Percentiles rank a stretch among this genome's conserved stretches.
Conservation (phyloP, 2,113 vertebrate species). For the Lepisosteus osseus region DNA sequence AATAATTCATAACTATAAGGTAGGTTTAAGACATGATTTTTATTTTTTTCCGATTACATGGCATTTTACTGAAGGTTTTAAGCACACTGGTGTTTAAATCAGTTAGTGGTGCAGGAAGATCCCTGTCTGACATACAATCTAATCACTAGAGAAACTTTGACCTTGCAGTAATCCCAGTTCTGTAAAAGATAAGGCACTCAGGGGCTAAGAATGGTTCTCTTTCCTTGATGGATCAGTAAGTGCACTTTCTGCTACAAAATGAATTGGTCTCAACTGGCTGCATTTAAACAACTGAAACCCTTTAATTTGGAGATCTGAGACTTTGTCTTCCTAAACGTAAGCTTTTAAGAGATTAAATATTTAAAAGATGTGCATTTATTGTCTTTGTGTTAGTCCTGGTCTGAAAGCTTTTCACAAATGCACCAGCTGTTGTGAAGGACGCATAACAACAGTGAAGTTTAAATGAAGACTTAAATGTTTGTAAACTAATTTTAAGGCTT, state of each 20-base stretch:
- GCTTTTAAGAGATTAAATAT: constrained; percentile 53
- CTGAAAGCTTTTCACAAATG: constrained; percentile 19
- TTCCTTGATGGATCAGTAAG: constrained; percentile 31
- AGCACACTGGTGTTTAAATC: constrained; percentile 20
- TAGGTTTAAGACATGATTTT: too few species aligned
- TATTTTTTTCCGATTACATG: background rate
- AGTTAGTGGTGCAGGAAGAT: constrained; percentile 37
- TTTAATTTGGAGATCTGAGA: constrained; percentile 41
- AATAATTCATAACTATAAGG: too few species aligned
- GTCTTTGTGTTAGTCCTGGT: constrained; percentile 22
- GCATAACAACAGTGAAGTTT: constrained; percentile 9
- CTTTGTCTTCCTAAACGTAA: constrained; percentile 37
- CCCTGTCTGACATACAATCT: constrained; percentile 39
- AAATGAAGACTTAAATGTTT: constrained; percentile 8
- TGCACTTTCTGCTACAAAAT: constrained; percentile 30
- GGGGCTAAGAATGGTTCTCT: constrained; percentile 16
- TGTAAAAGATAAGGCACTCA: constrained; percentile 38
- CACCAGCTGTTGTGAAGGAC: constrained; percentile 13
- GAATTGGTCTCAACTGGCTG: constrained; percentile 36
- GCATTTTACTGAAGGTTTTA: constrained; percentile 21
- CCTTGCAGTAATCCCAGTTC: constrained; percentile 38
- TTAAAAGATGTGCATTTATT: constrained; percentile 47
- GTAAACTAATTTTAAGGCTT: constrained; percentile 5
- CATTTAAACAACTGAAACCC: constrained; percentile 36
- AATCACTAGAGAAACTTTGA: constrained; percentile 34